Conservation (phyloP, 2,888 invertebrate genomes). For the Oxystoma pomonae region DNA sequence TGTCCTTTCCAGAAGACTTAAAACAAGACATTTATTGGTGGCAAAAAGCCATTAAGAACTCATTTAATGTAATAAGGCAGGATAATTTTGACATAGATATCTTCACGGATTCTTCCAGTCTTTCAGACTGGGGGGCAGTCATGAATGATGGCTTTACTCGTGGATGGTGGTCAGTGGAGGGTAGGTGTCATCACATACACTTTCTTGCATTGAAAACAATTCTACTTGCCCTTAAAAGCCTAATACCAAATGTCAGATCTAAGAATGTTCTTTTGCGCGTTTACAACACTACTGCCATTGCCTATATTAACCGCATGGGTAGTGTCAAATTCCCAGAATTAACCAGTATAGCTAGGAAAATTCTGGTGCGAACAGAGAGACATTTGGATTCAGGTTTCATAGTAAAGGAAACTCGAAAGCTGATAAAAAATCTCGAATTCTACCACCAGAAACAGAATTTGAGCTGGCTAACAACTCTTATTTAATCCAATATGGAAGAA, state of each 20-base stretch:
- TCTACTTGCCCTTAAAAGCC: conserved; percentile 1
- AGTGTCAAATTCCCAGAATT: neutral
- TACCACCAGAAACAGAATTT: neutral
- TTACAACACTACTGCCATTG: neutral
- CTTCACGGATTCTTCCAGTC: too few relatives aligned
- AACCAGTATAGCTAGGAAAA: neutral
- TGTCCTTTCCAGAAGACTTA: neutral
- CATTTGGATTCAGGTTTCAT: too few relatives aligned
- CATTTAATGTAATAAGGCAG: neutral
- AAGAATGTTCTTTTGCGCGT: neutral
- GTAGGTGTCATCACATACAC: neutral
- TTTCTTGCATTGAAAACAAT: neutral
- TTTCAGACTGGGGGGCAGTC: neutral
- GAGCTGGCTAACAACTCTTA: neutral
- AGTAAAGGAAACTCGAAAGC: neutral
- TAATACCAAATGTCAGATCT: neutral
- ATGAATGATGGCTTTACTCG: neutral
- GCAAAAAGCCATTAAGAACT: neutral
- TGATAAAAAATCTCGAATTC: neutral
- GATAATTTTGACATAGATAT: too few relatives aligned
- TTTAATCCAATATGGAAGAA: too few relatives aligned
- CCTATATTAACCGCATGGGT: neutral
- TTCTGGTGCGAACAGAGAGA: neutral
- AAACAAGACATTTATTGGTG: neutral
- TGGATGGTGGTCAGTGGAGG: neutral